Base-by-base conservation (phyloP, 2,113 vertebrate species). In the Rhagologus leucostigma region DNA sequence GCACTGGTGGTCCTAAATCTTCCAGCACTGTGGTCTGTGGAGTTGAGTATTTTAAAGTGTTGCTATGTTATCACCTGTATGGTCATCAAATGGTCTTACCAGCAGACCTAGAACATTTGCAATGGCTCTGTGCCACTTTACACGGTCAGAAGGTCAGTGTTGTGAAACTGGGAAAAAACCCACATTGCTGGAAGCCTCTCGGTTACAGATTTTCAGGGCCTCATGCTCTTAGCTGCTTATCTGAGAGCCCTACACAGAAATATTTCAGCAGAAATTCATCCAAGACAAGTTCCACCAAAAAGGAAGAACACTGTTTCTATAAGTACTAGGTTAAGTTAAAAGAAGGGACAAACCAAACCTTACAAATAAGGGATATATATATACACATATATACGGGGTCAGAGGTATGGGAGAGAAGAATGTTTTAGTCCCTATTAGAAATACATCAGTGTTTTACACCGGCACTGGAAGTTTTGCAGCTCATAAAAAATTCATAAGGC, bases 401-500 rank as follows among this genome's bases (percentile, higher is more conserved):
- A 85, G 44, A 90, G 16, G 19, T 70, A 46, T 39, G 23, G 37
- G 68, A 71, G 75, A 80, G 39, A 74, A 91, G 46, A 76, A 86
- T 13, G 17, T 50, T 83, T 55, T 68, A 69, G 57, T 56, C 41
- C 53, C 60, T 78, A 32, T 81, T 71, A 89, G 84, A 90, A 90
- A 70, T 67, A 75, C 41, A 56, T 35, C 10, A n/a, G 27, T 29
- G 80, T 84, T 91, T 94, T 89, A 46, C n/a, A 70, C 68, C 3
- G 3, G 41, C 60, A 22, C 37, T 57, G 84, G 41, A 95, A 82
- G 57, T 87, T 89, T 65, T 89, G 77, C 69, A 71, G 74, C 87
- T 87, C 81, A 96, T 96, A 87, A 95, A 93, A 91, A 52, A 93
- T 71, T 87, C 84, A 95, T 92, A 23, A 82, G 29, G 22, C 65